phyloP scores from a whole-genome alignment of 1,140 invertebrate genomes.

The Hestina assimilis region DNA sequence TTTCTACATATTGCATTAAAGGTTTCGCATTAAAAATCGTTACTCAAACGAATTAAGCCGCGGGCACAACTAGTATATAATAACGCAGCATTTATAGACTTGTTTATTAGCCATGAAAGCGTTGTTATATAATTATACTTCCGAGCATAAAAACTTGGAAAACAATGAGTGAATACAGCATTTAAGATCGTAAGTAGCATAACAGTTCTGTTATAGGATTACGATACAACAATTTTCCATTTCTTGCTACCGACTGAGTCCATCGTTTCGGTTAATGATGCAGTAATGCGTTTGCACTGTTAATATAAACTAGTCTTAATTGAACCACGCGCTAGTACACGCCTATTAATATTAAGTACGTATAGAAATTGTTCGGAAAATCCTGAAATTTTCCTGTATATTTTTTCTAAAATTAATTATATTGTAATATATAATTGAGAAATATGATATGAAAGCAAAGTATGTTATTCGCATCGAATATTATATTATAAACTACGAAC shows the following conservation, averaged over 20 bases:
- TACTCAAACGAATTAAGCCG: too few relatives aligned
- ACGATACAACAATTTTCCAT: slow-evolving; percentile 37
- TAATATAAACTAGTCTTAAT: slow-evolving; percentile 31
- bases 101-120: not conserved
- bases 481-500: too few relatives aligned
- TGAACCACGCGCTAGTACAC: slow-evolving; percentile 15
- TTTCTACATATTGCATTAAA: too few relatives aligned
- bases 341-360: slow-evolving; percentile 30
- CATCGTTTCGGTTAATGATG: slow-evolving; percentile 63
- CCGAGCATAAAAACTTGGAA: not conserved
- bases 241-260: slow-evolving; percentile 37
- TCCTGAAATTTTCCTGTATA: not conserved
- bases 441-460: too few relatives aligned
- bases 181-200: slow-evolving; percentile 7
- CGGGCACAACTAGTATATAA: too few relatives aligned
- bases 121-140: not conserved
- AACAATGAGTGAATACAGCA: not conserved
- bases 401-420: not conserved
- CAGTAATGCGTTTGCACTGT: slow-evolving; percentile 73
- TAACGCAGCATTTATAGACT: too few relatives aligned
- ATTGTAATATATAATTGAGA: too few relatives aligned
- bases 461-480: too few relatives aligned
- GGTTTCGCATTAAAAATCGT: too few relatives aligned
- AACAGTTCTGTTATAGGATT: slow-evolving; percentile 10
- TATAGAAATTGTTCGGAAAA: not conserved